Percentiles rank a stretch among this genome's conserved stretches.
Conservation (phyloP, 2,113 vertebrate species). For the Marmota flaviventris region DNA sequence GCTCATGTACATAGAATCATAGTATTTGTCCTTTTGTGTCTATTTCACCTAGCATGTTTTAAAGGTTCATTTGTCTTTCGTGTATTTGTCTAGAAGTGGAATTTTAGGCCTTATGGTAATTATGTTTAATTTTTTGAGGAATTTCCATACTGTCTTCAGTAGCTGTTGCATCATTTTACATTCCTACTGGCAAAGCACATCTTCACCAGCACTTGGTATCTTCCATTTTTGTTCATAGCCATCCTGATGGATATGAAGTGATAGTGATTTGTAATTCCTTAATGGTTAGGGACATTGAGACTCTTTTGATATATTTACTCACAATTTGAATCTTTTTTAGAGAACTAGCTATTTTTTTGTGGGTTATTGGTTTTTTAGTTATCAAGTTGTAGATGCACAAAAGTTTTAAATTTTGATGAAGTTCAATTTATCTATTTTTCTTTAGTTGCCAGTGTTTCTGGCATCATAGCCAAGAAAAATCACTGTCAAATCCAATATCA, state of each 20-base stretch:
- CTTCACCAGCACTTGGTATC: background rate
- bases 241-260: background rate
- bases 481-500: background rate
- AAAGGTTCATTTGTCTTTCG: background rate
- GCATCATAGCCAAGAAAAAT: no score
- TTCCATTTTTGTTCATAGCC: background rate
- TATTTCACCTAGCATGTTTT: background rate
- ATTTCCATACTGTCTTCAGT: background rate
- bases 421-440: background rate
- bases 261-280: background rate
- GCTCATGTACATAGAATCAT: background rate
- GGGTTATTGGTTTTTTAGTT: background rate
- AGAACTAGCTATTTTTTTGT: background rate
- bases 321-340: background rate
- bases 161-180: background rate
- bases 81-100: background rate
- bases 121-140: background rate
- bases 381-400: background rate
- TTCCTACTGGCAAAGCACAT: background rate
- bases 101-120: background rate
- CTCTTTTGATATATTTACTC: slow-evolving; percentile 16
- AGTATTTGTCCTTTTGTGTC: background rate
- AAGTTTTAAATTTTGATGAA: slow-evolving; percentile 37
- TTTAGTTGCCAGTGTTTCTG: no score
- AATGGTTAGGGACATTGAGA: background rate